Conservation (phyloP, 2,113 vertebrate genomes). For the Dicerorhinus sumatrensis region DNA sequence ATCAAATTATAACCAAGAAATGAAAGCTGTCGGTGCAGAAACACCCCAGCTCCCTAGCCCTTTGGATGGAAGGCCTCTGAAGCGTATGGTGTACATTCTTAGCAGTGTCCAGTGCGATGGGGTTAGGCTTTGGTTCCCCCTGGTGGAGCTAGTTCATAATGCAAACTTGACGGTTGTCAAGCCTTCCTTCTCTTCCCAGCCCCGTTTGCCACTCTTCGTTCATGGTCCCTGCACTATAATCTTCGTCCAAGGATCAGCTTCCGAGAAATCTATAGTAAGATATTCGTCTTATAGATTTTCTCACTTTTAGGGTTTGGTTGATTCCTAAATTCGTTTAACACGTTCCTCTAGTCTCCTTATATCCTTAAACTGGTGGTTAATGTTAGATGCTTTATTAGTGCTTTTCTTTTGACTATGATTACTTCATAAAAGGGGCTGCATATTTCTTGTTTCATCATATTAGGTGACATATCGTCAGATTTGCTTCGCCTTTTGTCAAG, state of each 20-base stretch:
- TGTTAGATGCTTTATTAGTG: neutral
- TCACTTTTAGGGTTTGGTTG: neutral
- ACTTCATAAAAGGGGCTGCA: neutral
- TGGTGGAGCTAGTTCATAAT: neutral
- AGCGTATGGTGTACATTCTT: accelerated
- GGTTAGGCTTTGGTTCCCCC: neutral
- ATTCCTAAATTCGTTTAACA: neutral
- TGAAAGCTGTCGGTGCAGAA: neutral
- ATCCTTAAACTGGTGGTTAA: neutral
- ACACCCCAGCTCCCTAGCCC: accelerated
- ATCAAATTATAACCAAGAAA: neutral
- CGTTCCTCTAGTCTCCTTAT: neutral
- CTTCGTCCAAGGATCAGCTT: neutral
- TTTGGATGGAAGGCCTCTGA: neutral
- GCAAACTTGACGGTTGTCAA: neutral
- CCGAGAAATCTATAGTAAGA: neutral
- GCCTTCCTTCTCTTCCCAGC: neutral
- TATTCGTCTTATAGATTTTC: neutral
- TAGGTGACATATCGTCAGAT: neutral
- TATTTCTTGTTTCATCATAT: neutral
- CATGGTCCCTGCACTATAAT: neutral
- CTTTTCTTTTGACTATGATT: neutral
- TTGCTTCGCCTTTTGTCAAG: neutral
- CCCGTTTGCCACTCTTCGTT: neutral
- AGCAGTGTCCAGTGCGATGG: neutral